phyloP scores from a whole-genome alignment of 2,113 vertebrate genomes.

The Halichoeres trimaculatus region DNA sequence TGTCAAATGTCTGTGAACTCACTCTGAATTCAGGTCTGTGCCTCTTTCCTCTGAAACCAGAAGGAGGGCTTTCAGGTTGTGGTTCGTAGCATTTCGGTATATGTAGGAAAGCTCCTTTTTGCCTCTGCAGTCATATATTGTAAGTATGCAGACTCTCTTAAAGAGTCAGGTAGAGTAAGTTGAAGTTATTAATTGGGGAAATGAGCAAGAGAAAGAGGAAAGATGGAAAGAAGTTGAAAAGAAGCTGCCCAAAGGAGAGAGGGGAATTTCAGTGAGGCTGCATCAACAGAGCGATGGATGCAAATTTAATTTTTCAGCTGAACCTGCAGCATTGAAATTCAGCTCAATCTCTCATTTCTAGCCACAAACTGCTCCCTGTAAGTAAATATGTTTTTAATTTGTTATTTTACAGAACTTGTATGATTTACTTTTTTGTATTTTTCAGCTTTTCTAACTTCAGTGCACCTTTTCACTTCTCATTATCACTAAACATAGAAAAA shows the following conservation, averaged over 20 bases:
- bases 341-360: no score
- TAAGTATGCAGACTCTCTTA: not conserved
- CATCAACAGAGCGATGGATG: not conserved
- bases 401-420: no score
- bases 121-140: conserved; percentile 4
- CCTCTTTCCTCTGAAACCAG: conserved; percentile 1
- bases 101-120: conserved; percentile 4
- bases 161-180: not conserved
- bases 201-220: conserved; percentile 7
- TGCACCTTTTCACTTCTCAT: no score
- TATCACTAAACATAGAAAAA: no score
- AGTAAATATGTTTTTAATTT: no score
- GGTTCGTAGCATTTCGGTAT: conserved; percentile 33
- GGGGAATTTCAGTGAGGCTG: not conserved
- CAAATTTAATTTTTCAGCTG: no score
- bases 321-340: no score
- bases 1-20: conserved; percentile 33
- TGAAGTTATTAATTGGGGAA: conserved; percentile 1
- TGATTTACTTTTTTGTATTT: no score
- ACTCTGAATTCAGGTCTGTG: conserved; percentile 4
- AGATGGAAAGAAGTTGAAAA: not conserved
- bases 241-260: not conserved
- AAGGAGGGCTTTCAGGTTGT: conserved; percentile 7
- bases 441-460: no score
- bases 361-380: no score